phyloP scores from a whole-genome alignment of 2,888 invertebrate genomes.

The Gandaritis pyraliata region DNA sequence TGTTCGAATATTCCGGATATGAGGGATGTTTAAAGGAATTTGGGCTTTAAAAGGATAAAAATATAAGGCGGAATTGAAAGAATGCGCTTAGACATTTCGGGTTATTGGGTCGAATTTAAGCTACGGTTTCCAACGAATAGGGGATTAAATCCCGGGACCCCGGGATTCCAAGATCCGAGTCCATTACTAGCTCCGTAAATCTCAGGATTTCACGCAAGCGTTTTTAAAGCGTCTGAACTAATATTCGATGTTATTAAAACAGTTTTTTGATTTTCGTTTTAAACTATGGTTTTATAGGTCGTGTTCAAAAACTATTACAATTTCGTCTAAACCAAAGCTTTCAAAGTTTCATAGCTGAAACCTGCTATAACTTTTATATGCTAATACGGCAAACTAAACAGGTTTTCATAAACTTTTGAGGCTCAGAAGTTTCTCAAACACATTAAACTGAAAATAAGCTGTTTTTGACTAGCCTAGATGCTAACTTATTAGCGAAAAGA shows the following conservation, averaged over 20 bases:
- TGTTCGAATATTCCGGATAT: slow-evolving; percentile 49
- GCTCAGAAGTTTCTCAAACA: no score
- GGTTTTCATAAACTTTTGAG: no score
- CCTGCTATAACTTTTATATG: no score
- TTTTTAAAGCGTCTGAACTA: slow-evolving; percentile 7
- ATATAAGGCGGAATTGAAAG: slow-evolving; percentile 40
- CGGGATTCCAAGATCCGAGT: neutral
- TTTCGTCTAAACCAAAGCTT: no score
- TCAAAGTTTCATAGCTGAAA: no score
- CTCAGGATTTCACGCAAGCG: neutral
- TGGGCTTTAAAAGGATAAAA: slow-evolving; percentile 63
- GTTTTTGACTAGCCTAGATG: no score
- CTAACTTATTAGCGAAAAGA: no score
- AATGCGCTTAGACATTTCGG: slow-evolving; percentile 25
- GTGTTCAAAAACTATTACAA: no score
- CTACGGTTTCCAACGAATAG: neutral
- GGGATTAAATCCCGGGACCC: neutral
- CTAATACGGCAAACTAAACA: no score
- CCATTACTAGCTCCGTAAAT: neutral
- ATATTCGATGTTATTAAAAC: neutral
- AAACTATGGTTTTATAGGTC: no score
- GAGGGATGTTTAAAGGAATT: slow-evolving; percentile 69
- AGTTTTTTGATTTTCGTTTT: no score
- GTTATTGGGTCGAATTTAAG: slow-evolving; percentile 18
- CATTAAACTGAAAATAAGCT: no score